Base-by-base conservation (phyloP, 1,140 invertebrate genomes). In the Habropoda laboriosa region DNA sequence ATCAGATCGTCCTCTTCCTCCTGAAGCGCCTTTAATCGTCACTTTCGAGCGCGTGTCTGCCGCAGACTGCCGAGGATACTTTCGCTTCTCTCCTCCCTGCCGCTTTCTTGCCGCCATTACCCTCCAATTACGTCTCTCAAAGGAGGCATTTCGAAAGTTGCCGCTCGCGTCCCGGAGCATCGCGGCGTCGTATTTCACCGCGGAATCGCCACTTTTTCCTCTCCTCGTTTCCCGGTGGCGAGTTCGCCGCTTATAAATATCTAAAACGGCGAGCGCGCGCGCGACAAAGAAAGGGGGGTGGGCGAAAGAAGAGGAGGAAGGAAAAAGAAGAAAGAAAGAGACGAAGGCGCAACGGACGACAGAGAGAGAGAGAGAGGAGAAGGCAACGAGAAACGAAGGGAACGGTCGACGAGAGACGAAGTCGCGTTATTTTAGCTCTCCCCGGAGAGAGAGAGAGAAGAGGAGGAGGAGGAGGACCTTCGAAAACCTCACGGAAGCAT, bases 401-500 rank as follows among this genome's bases (percentile, higher is more conserved):
- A 24, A 78, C 79, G 68, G 68, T 73, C 75, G 71, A n/a, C n/a
- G n/a, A n/a, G n/a, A 63, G 80, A 64, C 79, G 78, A 83, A 87
- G 67, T 74, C 51, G 73, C 73, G 81, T 76, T 85, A 78, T 86
- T 82, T 86, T 82, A 82, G 58, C 60, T 76, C 66, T 85, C 83
- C 70, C 72, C 58, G 57, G 83, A 74, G 71, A n/a, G n/a, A n/a
- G n/a, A n/a, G n/a, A n/a, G n/a, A n/a, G n/a, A n/a, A n/a, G n/a
- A n/a, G n/a, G n/a, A n/a, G n/a, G n/a, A n/a, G n/a, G n/a, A n/a
- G n/a, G n/a, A 86, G 51, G 80, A 38, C 80, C 60, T 75, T 70
- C 76, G 47, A 77, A 79, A 86, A 82, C 75, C 83, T 85, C 83
- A 79, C 80, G 83, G 77, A 86, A 82, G 81, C 70, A 61, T 53